A percentile compares a stretch with the other conserved stretches of the same genome.
phyloP scores from a whole-genome alignment of 2,797 vertebrate species.

The Pangasius larnaudii region DNA sequence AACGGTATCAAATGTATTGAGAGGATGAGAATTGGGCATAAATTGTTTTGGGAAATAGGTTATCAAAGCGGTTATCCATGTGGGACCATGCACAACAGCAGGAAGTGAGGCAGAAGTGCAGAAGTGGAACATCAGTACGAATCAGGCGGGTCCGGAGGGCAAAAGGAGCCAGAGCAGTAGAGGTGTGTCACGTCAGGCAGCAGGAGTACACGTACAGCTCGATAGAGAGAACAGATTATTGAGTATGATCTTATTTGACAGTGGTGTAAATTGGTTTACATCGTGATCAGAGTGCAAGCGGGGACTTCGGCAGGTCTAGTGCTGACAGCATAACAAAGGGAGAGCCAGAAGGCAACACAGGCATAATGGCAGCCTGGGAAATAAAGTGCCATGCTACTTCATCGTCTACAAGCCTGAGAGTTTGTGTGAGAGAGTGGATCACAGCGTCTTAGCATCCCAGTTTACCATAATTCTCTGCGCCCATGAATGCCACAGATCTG shows the following conservation, averaged over 20 bases:
- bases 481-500: not conserved
- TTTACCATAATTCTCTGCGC: not conserved
- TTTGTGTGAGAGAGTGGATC: not conserved
- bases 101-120: not conserved
- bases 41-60: not conserved
- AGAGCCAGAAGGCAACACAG: not conserved
- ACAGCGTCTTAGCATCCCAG: not conserved
- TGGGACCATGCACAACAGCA: not conserved
- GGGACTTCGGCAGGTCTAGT: not conserved
- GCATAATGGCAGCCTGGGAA: not conserved
- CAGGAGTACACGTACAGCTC: not conserved
- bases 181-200: not conserved
- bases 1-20: not conserved
- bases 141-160: not conserved
- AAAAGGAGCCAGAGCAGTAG: not conserved
- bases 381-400: not conserved
- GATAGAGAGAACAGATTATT: not conserved
- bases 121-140: constrained; percentile 4
- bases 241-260: not conserved
- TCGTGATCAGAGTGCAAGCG: not conserved
- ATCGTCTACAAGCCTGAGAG: not conserved
- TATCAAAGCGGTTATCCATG: not conserved
- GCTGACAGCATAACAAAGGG: not conserved
- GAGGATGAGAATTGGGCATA: not conserved
- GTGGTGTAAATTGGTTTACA: not conserved